Evolutionary conservation across 2,113 vertebrate species (phyloP).

Genomic region (Lynx canadensis): DNA sequence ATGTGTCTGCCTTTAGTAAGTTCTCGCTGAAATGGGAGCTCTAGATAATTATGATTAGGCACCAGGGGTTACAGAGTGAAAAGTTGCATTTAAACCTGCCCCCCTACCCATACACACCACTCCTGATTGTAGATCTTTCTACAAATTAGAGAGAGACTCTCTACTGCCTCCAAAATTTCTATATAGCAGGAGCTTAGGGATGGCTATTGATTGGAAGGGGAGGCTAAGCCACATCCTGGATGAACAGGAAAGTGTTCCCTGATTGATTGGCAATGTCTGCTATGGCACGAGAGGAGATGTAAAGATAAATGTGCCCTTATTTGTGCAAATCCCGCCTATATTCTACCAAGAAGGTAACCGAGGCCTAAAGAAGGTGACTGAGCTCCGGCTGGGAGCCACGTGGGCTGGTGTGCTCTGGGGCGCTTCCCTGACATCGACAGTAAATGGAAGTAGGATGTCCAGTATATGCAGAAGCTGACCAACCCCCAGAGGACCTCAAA

Average conservation of each 20-base stretch:
- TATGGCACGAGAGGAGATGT: accelerated
- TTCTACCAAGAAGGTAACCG: background rate
- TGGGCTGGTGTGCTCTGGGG: background rate
- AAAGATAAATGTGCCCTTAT: background rate
- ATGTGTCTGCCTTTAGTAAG: background rate
- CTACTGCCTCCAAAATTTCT: background rate
- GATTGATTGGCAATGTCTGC: background rate
- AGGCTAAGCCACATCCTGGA: background rate
- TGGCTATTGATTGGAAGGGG: background rate
- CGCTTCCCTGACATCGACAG: accelerated
- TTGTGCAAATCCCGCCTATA: background rate
- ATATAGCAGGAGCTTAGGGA: background rate
- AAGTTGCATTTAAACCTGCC: background rate
- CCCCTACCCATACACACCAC: too few relatives aligned
- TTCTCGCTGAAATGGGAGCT: background rate
- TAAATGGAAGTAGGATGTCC: background rate
- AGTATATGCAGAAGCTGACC: accelerated
- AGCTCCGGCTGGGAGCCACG: accelerated
- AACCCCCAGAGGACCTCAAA: accelerated
- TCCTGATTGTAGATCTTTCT: background rate
- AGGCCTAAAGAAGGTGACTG: background rate
- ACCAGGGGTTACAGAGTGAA: background rate
- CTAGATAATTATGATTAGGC: background rate
- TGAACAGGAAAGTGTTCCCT: background rate
- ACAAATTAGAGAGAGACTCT: background rate